Conservation (phyloP, 2,113 vertebrate species). For the Campylomormyrus tamandua region DNA sequence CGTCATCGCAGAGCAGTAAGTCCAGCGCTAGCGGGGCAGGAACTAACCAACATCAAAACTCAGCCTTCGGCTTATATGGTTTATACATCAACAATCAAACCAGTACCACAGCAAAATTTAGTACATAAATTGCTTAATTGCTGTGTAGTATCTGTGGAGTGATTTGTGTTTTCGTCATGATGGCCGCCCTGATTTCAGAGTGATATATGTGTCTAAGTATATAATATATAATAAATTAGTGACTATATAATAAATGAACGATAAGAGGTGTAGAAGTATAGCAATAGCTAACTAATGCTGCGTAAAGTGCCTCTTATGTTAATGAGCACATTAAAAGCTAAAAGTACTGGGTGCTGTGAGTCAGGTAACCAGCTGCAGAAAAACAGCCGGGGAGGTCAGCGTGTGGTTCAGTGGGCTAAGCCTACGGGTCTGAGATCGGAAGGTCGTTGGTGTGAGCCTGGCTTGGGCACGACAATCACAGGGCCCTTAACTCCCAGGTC, state of each 20-base stretch:
- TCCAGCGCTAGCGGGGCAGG: neutral
- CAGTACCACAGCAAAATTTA: neutral
- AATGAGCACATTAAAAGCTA: neutral
- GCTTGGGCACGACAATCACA: neutral
- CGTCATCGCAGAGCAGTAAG: constrained; percentile 90
- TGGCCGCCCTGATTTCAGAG: neutral
- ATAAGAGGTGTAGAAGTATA: neutral
- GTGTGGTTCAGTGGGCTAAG: neutral
- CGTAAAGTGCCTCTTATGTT: neutral
- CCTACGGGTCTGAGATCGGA: neutral
- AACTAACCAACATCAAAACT: neutral
- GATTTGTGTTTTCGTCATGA: neutral
- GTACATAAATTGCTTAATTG: neutral
- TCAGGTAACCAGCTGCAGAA: neutral
- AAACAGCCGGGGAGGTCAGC: neutral
- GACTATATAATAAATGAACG: neutral
- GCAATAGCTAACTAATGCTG: neutral
- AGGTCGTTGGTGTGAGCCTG: neutral
- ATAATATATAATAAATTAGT: neutral
- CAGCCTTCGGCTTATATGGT: neutral
- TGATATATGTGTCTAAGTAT: neutral
- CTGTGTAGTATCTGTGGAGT: neutral
- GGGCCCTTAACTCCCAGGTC: no score
- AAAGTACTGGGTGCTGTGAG: neutral
- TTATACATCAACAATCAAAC: neutral